These are phyloP conservation scores for Drosophila setosimentum DNA, from an alignment of 2,888 invertebrate genomes.

Conservation along the genomic window DNA sequence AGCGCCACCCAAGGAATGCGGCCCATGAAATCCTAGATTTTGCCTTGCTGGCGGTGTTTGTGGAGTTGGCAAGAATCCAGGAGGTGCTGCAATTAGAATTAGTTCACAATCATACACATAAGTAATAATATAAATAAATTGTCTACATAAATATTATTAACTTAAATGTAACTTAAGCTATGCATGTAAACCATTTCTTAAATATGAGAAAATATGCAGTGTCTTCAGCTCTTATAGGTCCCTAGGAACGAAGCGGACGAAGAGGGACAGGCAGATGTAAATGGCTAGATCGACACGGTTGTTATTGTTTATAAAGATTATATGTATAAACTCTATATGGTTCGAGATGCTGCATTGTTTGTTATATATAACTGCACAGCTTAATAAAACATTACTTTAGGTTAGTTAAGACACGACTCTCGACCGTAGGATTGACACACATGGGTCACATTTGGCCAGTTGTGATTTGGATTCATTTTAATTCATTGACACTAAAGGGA, in stretches of 20 bases:
- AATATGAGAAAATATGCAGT: no score
- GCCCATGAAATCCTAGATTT: slow-evolving; percentile 66
- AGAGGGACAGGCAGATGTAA: no score
- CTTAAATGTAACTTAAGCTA: no score
- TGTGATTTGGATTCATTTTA: background rate
- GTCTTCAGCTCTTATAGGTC: no score
- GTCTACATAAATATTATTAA: no score
- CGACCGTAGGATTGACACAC: background rate
- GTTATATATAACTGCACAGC: background rate
- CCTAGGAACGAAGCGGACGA: no score
- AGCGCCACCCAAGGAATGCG: slow-evolving; percentile 48
- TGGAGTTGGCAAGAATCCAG: slow-evolving; percentile 71
- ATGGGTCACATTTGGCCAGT: background rate
- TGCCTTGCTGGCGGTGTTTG: slow-evolving; percentile 73
- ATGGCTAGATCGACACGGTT: no score
- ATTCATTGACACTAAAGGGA: background rate
- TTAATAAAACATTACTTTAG: background rate
- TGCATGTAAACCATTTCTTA: no score
- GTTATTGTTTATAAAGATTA: background rate
- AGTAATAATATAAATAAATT: background rate
- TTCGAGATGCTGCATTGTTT: background rate
- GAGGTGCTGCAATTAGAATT: slow-evolving; percentile 61
- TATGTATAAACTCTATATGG: background rate
- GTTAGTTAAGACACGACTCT: background rate
- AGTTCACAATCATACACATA: background rate